A percentile compares a stretch with the other conserved stretches of the same genome.
These are phyloP conservation scores for Nephrotoma flavescens DNA, from an alignment of 2,888 invertebrate genomes.

Conservation along the genomic window DNA sequence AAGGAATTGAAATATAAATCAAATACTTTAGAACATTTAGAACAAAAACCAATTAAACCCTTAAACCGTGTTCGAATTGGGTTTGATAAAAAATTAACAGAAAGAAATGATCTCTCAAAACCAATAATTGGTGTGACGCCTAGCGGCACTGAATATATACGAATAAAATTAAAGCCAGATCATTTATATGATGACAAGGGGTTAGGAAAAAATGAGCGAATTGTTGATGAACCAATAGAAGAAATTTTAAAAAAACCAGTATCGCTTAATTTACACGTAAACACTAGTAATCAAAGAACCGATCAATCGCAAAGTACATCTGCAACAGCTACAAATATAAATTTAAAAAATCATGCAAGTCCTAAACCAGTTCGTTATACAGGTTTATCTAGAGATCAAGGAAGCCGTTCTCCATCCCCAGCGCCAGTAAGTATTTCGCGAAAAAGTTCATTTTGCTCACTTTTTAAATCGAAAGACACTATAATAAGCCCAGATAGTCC, in stretches of 20 bases:
- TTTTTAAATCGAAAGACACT: conserved; percentile 59
- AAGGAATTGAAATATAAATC: background rate
- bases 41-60: conserved; percentile 4
- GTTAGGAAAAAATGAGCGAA: conserved; percentile 29
- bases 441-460: conserved; percentile 66
- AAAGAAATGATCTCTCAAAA: background rate
- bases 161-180: conserved; percentile 61
- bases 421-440: conserved; percentile 48
- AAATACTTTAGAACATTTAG: conserved; percentile 16
- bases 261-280: conserved; percentile 38
- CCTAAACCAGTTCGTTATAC: conserved; percentile 32
- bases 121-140: conserved; percentile 27
- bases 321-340: conserved; percentile 18
- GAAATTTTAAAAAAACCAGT: conserved; percentile 38
- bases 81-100: background rate
- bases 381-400: conserved; percentile 18
- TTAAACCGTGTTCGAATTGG: background rate
- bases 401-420: conserved; percentile 51
- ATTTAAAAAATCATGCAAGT: conserved; percentile 19
- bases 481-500: conserved; percentile 41
- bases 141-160: conserved; percentile 38
- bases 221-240: conserved; percentile 25
- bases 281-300: conserved; percentile 24
- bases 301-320: conserved; percentile 18
- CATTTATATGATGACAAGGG: conserved; percentile 48